Base-by-base conservation (phyloP, 1,140 invertebrate species). In the Apis laboriosa region DNA sequence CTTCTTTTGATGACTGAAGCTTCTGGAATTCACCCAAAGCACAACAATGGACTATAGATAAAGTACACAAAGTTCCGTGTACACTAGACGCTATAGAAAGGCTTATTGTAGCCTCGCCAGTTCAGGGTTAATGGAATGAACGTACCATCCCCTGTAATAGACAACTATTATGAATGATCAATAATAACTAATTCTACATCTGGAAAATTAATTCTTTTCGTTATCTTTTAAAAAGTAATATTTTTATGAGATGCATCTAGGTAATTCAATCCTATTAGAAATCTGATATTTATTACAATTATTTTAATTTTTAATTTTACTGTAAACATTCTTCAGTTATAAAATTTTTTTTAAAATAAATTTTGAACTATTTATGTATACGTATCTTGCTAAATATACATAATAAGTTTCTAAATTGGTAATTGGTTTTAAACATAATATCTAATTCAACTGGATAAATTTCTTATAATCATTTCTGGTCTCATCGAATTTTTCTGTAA, bases 101-200 rank as follows among this genome's bases (percentile, higher is more conserved):
- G 61, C 24, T 55, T 49, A 77, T 34, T 77, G 60, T 77, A 51
- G 13, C 28, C 61, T 28, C 21, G 28, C 15, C 17, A 34, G 58
- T 12, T 63, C 15, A 66, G 75, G 75, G 75, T 66, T 77, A 77
- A 77, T 66, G 51, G 75, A 77, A 66, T 51, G 75, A 77, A 28
- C 12, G 28, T 77, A 77, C 61, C 53, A 43, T 17, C 24, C 4
- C 19, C 43, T 64, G 53, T 28, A 53, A 53, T 11, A 51, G 60
- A 66, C 51, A 66, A 66, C 28, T 19, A 24, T 53, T 55, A 28
- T 19, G 49, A 55, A 66, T 77, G 75, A 77, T 77, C 61, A 51
- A 77, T 66, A 66, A 63, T 53, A 19, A 28, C 49, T 63, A 21
- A 66, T 60, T 77, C 51, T 28, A 76, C 58, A 24, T 63, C n/a